These are phyloP conservation scores for Microplitis demolitor DNA, from an alignment of 1,140 invertebrate species.

Conservation along the genomic window DNA sequence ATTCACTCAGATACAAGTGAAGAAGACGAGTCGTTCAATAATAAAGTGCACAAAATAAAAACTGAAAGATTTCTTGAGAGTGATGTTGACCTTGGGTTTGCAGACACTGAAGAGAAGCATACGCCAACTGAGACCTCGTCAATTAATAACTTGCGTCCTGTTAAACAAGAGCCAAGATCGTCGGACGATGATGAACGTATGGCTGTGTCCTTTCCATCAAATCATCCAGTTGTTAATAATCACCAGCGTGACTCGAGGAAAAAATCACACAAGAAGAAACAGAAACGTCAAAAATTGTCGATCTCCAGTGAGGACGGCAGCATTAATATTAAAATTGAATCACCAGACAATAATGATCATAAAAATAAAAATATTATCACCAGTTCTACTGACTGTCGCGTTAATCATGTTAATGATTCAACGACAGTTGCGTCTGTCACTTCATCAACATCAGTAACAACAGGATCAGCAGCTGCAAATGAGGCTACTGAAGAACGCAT, in stretches of 20 bases:
- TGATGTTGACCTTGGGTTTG: constrained; percentile 63
- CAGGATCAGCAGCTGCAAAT: constrained; percentile 48
- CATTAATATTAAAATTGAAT: constrained; percentile 49
- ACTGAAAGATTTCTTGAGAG: constrained; percentile 61
- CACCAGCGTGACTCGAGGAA: constrained; percentile 64
- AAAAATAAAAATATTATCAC: constrained; percentile 46
- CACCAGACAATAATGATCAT: constrained; percentile 46
- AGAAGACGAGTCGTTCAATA: constrained; percentile 61
- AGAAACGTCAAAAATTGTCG: constrained; percentile 75
- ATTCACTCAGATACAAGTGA: constrained; percentile 70
- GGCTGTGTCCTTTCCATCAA: constrained; percentile 42
- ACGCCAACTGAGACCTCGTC: constrained; percentile 44
- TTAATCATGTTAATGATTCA: constrained; percentile 50
- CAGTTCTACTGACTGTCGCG: constrained; percentile 37
- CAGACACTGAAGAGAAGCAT: constrained; percentile 62
- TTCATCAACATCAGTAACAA: constrained; percentile 33
- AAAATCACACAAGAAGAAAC: constrained; percentile 81
- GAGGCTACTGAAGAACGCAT: constrained; percentile 64
- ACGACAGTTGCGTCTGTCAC: neutral
- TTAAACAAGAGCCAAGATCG: constrained; percentile 57
- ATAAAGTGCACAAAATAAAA: constrained; percentile 55
- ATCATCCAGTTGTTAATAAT: constrained; percentile 51
- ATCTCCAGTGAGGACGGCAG: constrained; percentile 65
- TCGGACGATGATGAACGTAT: constrained; percentile 57
- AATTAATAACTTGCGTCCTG: constrained; percentile 46